phyloP scores from a whole-genome alignment of 2,113 vertebrate species.

The Embiotoca jacksoni region DNA sequence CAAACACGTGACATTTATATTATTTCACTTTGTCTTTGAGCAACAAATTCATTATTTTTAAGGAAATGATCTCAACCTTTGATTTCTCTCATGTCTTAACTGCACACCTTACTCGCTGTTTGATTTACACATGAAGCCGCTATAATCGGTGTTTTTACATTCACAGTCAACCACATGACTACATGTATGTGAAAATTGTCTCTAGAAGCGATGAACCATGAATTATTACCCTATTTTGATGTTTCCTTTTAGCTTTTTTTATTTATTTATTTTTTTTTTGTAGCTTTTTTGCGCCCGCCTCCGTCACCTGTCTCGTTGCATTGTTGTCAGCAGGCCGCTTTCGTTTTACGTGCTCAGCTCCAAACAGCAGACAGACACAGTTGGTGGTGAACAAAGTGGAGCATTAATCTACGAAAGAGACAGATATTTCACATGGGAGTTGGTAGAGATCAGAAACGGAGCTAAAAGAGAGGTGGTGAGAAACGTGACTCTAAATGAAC shows the following conservation, averaged over 20 bases:
- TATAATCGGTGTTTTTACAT: neutral
- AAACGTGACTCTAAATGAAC: neutral
- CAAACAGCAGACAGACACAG: neutral
- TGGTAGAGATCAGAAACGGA: neutral
- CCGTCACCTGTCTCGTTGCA: neutral
- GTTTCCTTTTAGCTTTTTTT: neutral
- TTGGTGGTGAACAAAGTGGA: neutral
- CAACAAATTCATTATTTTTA: too few species aligned
- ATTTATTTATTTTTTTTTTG: neutral
- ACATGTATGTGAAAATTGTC: neutral
- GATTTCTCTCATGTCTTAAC: too few species aligned
- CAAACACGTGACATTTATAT: too few species aligned
- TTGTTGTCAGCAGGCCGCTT: neutral
- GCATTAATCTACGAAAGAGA: neutral
- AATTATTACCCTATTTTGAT: too few species aligned
- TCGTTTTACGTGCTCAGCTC: neutral
- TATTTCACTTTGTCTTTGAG: too few species aligned
- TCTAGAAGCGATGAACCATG: too few species aligned
- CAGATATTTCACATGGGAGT: neutral
- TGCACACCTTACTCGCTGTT: too few species aligned
- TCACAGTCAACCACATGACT: neutral
- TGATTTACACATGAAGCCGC: too few species aligned
- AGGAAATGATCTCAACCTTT: too few species aligned
- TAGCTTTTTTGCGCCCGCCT: too few species aligned
- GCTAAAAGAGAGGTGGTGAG: neutral